Evolutionary conservation across 2,797 vertebrate species (phyloP).

Genomic region (Paguma larvata): DNA sequence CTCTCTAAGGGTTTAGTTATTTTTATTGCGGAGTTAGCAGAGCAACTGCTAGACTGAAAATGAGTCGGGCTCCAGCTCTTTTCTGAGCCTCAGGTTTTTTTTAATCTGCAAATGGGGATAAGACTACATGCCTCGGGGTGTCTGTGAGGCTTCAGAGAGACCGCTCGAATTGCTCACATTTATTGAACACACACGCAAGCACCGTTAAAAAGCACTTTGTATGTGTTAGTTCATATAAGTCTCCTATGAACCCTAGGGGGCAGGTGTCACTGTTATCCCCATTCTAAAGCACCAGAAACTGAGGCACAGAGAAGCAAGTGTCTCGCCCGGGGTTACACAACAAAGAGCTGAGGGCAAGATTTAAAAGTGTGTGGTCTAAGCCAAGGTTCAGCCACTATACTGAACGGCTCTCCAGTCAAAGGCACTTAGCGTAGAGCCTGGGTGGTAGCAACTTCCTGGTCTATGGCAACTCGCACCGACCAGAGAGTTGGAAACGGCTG

Average conservation of each 20-base stretch:
- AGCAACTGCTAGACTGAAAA: background rate
- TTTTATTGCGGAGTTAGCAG: background rate
- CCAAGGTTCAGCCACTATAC: background rate
- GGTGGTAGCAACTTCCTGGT: background rate
- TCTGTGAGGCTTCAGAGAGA: background rate
- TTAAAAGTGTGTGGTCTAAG: background rate
- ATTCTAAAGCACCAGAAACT: background rate
- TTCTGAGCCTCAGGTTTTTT: background rate
- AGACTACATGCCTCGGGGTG: background rate
- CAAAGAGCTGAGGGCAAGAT: background rate
- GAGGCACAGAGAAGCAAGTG: background rate
- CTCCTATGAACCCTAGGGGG: background rate
- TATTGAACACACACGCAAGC: no score
- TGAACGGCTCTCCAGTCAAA: background rate
- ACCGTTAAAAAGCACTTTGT: background rate
- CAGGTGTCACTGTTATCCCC: background rate
- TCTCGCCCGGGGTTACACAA: background rate
- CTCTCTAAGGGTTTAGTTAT: background rate
- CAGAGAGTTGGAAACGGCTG: background rate
- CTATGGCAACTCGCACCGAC: background rate
- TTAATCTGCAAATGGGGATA: background rate
- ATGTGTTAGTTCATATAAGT: background rate
- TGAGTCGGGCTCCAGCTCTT: rapidly evolving
- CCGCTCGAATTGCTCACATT: background rate
- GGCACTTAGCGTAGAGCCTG: background rate